Conservation (phyloP, 2,888 invertebrate species). For the Sipha maydis region DNA sequence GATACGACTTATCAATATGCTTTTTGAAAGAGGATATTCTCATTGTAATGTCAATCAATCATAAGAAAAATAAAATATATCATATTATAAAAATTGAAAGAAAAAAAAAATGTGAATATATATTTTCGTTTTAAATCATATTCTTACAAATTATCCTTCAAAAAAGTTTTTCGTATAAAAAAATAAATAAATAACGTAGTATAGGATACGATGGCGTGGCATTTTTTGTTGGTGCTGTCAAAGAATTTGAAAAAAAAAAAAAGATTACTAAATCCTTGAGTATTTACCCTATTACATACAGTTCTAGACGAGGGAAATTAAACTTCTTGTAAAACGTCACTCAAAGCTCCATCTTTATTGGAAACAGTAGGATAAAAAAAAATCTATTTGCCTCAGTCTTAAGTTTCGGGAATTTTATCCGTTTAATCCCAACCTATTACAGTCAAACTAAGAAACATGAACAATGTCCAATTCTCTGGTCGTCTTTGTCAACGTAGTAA, state of each 20-base stretch:
- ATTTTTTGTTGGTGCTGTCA: background rate
- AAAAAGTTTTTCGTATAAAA: background rate
- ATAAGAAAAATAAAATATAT: background rate
- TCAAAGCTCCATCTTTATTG: background rate
- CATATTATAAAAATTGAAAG: background rate
- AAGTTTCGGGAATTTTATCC: background rate
- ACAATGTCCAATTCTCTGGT: background rate
- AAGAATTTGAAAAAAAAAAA: background rate
- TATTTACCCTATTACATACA: background rate
- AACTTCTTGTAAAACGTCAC: slow-evolving; percentile 17
- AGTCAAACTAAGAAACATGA: background rate
- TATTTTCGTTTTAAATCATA: background rate
- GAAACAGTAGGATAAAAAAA: background rate
- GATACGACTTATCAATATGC: background rate
- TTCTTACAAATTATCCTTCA: background rate
- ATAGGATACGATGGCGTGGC: background rate
- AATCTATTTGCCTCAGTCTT: background rate
- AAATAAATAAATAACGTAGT: background rate
- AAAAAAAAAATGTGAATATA: background rate
- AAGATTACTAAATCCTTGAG: background rate
- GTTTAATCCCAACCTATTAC: background rate
- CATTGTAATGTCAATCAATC: background rate
- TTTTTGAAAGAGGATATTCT: background rate
- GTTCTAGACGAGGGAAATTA: background rate
- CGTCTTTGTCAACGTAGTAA: background rate